A percentile compares a stretch with the other conserved stretches of the same genome.
These are phyloP conservation scores for Biston betularia DNA, from an alignment of 2,888 invertebrate species.

Conservation along the genomic window DNA sequence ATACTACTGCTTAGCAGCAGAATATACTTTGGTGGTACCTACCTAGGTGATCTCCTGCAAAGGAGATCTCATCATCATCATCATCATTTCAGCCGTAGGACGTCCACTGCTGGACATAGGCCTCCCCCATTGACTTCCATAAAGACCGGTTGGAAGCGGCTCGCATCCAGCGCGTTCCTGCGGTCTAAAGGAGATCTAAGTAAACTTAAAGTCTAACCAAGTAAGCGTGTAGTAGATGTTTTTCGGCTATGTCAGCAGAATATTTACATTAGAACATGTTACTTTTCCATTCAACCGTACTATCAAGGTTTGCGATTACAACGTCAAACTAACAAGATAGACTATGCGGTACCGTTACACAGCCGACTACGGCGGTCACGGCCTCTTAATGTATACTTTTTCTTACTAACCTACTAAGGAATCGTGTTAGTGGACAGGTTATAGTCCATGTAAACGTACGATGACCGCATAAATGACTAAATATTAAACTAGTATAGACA, in stretches of 20 bases:
- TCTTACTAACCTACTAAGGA: slow-evolving; percentile 69
- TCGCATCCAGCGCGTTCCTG: no score
- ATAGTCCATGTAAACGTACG: slow-evolving; percentile 34
- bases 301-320: slow-evolving; percentile 53
- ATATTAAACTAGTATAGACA: background rate
- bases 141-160: no score
- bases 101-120: no score
- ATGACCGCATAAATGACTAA: slow-evolving; percentile 25
- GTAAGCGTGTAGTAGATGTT: no score
- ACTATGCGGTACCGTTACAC: slow-evolving; percentile 66
- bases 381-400: slow-evolving; percentile 60
- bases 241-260: background rate
- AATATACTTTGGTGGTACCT: no score
- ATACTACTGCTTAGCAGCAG: no score
- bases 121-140: no score
- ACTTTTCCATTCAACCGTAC: slow-evolving; percentile 43
- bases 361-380: slow-evolving; percentile 62
- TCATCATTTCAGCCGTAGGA: no score
- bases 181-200: no score
- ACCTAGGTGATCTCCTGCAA: no score
- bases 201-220: no score
- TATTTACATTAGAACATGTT: slow-evolving; percentile 39
- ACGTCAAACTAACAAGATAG: slow-evolving; percentile 53
- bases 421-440: slow-evolving; percentile 61
- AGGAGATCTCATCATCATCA: no score